Base-by-base conservation (phyloP, 2,888 invertebrate genomes). In the Troglohyphantes excavatus region DNA sequence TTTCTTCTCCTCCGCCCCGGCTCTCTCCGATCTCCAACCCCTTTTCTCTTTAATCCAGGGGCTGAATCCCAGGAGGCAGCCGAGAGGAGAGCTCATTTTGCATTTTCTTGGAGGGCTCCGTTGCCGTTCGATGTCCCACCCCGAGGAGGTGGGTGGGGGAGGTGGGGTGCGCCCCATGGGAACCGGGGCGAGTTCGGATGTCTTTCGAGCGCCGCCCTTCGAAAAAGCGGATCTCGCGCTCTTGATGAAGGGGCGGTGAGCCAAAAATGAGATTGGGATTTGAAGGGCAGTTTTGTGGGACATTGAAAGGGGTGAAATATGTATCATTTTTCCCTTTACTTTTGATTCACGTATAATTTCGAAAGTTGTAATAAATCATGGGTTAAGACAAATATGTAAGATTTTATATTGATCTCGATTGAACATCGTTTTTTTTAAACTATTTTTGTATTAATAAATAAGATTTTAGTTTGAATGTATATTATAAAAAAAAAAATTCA, bases 1-100 rank as follows among this genome's bases (percentile, higher is more conserved):
- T 46, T 21, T 17, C 53, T 39, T 63, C 43, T 65, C 27, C 23
- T 53, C n/a, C n/a, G n/a, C 26, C 61, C 70, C 39, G 33, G n/a
- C 59, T 76, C 70, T 59, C 61, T 78, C 78, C 70, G 29, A 19
- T 70, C 86, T 53, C 21, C 67, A 33, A 78, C 78, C 70, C 70
- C 53, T 70, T 70, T n/a, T 46, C 65, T 78, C 79, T 81, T 73
- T 87, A 87, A 87, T 85, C 84, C 82, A 61, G 7, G 53, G 27
- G 61, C 9, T 5, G 29, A 61, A 46, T 73, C 79, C 89, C 65
- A 23, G 3, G 68, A 76, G 61, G 68, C 17, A 21, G 17, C n/a
- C n/a, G 6, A 39, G 9, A 21, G 7, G 23, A 75, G 68, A 83
- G 89, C 89, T 89, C 89, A 83, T 89, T 89, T 89, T 89, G 83